Conservation (phyloP, 2,888 invertebrate genomes). For the Rhimphoctona megacephalus region DNA sequence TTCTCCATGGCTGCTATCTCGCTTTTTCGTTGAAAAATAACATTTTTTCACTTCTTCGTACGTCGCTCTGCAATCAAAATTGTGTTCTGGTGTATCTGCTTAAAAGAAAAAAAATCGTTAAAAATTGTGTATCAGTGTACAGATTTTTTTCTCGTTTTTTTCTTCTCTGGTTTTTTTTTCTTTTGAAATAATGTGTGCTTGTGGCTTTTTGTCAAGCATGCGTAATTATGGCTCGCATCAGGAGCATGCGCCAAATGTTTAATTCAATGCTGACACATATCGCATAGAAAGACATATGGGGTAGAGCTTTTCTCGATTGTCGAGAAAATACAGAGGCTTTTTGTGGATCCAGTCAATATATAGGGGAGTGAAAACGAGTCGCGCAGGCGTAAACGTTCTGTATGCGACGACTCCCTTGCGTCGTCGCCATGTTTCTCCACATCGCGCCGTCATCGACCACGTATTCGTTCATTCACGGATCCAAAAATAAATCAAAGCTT, state of each 20-base stretch:
- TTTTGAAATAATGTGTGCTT: background rate
- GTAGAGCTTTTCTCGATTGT: constrained; percentile 18
- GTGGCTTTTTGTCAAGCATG: constrained; percentile 6
- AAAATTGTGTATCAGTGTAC: background rate
- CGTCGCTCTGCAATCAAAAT: background rate
- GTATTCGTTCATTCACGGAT: constrained; percentile 45
- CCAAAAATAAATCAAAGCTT: constrained; percentile 14
- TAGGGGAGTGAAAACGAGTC: background rate
- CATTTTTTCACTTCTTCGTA: background rate
- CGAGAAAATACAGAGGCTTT: constrained; percentile 22
- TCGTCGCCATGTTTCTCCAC: constrained; percentile 62
- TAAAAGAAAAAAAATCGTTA: constrained; percentile 5
- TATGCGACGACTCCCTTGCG: constrained; percentile 50
- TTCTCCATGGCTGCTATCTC: background rate
- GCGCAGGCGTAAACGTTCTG: constrained; percentile 56
- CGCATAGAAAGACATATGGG: background rate
- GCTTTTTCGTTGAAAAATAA: background rate
- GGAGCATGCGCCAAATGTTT: constrained; percentile 34
- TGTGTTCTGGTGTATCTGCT: background rate
- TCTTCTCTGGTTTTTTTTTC: background rate
- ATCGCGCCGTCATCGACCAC: constrained; percentile 28
- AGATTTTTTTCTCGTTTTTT: background rate
- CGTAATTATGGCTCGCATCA: background rate
- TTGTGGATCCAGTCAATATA: constrained; percentile 54
- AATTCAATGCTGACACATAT: constrained; percentile 2